phyloP scores from a whole-genome alignment of 2,797 vertebrate species.

The Chaunax sp. region DNA sequence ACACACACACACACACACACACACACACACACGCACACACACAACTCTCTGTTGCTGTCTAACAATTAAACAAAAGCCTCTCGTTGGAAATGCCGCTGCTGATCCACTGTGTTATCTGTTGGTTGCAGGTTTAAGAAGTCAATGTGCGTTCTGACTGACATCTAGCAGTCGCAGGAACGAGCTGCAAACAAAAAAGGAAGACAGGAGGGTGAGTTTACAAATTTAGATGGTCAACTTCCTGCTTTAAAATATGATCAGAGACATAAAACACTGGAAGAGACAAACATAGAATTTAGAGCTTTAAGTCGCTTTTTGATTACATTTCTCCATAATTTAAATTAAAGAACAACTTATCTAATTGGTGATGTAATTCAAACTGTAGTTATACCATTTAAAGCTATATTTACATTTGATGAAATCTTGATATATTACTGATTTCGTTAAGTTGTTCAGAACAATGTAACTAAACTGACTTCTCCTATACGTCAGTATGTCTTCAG shows the following conservation, averaged over 20 bases:
- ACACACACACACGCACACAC: conserved; percentile 37
- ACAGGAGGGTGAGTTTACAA: conserved; percentile 2
- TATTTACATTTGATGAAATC: too few relatives aligned
- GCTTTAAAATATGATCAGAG: background rate
- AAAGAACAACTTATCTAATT: too few relatives aligned
- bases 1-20: conserved; percentile 41
- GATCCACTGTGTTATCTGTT: conserved; percentile 37
- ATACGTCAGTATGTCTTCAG: too few relatives aligned
- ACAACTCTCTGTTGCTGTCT: conserved; percentile 49
- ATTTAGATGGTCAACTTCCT: background rate
- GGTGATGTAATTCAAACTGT: too few relatives aligned
- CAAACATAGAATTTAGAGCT: too few relatives aligned
- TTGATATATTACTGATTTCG: too few relatives aligned
- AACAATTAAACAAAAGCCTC: conserved; percentile 53
- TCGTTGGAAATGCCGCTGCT: conserved; percentile 40
- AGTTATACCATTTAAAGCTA: too few relatives aligned
- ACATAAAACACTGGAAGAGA: too few relatives aligned
- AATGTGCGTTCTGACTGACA: conserved; percentile 11
- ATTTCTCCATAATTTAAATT: too few relatives aligned
- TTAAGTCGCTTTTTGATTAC: too few relatives aligned
- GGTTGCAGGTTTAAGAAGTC: conserved; percentile 47
- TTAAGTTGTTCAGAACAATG: too few relatives aligned
- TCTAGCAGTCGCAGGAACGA: conserved; percentile 78
- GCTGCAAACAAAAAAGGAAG: conserved; percentile 51
- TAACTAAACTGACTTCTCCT: too few relatives aligned